Conservation (phyloP, 2,113 vertebrate genomes). For the Ciconia maguari region DNA sequence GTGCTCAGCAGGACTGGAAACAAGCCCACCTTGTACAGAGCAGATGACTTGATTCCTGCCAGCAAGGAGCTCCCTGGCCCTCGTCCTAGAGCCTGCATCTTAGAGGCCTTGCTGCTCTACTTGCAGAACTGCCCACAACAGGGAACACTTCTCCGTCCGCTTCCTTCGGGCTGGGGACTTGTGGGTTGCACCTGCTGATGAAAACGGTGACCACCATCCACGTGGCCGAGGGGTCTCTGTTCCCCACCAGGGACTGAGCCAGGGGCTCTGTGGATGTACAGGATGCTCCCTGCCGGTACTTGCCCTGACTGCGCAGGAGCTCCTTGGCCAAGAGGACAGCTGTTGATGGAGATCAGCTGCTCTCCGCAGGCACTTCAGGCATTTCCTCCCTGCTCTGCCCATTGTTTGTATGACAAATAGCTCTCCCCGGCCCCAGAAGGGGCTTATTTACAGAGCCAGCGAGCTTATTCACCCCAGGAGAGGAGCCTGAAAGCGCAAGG, state of each 20-base stretch:
- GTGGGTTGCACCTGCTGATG: neutral
- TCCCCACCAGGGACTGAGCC: rapidly evolving
- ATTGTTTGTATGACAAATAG: conserved; percentile 7
- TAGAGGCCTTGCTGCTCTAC: neutral
- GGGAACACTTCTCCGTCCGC: rapidly evolving
- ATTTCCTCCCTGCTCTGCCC: conserved; percentile 19
- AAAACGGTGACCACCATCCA: neutral
- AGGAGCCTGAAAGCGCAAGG: neutral
- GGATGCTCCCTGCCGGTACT: neutral
- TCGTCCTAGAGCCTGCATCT: neutral
- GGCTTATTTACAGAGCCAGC: neutral
- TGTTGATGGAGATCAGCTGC: conserved; percentile 7
- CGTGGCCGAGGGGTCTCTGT: neutral
- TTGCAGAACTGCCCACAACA: neutral
- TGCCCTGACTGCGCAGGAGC: neutral
- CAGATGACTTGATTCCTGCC: neutral
- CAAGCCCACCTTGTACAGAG: neutral
- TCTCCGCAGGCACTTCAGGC: neutral
- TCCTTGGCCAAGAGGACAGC: neutral
- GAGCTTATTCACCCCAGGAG: neutral
- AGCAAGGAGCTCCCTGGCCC: neutral
- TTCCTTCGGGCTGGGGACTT: neutral
- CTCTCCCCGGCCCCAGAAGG: neutral
- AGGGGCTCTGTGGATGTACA: neutral
- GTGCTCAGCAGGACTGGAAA: neutral